A percentile compares a stretch with the other conserved stretches of the same genome.
Conservation (phyloP, 2,113 vertebrate species). For the Mesoclemmys tuberculata region DNA sequence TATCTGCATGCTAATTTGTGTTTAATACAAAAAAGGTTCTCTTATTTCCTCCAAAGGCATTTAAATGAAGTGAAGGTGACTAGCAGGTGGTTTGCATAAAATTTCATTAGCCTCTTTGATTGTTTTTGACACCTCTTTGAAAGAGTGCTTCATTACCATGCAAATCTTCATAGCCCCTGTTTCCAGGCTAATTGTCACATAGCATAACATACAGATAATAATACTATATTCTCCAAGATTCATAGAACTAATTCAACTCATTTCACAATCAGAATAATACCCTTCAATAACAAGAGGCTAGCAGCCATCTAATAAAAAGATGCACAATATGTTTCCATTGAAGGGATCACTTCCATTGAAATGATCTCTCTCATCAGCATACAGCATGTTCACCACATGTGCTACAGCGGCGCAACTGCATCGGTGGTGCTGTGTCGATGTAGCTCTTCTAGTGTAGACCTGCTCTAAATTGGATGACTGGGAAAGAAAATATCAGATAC, state of each 20-base stretch:
- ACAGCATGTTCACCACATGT: no score
- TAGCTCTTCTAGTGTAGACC: no score
- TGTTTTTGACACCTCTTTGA: slow-evolving; percentile 64
- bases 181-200: slow-evolving; percentile 36
- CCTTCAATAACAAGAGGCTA: slow-evolving; percentile 23
- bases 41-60: slow-evolving; percentile 26
- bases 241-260: slow-evolving; percentile 40
- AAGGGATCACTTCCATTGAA: neutral
- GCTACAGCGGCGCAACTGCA: no score
- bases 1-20: slow-evolving; percentile 47
- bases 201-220: slow-evolving; percentile 9
- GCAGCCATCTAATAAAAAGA: neutral
- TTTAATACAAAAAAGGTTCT: slow-evolving; percentile 38
- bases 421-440: no score
- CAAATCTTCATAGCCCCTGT: slow-evolving; percentile 23
- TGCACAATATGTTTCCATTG: neutral
- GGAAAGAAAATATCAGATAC: no score
- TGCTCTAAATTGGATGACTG: no score
- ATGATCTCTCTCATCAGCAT: no score
- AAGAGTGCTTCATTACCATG: slow-evolving; percentile 61
- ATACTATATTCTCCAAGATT: slow-evolving; percentile 29
- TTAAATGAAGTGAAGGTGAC: slow-evolving; percentile 70
- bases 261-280: slow-evolving; percentile 12
- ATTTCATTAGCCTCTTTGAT: slow-evolving; percentile 64
- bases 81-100: slow-evolving; percentile 66